These are phyloP conservation scores for Cactoblastis cactorum DNA, from an alignment of 2,888 invertebrate genomes.

Conservation along the genomic window DNA sequence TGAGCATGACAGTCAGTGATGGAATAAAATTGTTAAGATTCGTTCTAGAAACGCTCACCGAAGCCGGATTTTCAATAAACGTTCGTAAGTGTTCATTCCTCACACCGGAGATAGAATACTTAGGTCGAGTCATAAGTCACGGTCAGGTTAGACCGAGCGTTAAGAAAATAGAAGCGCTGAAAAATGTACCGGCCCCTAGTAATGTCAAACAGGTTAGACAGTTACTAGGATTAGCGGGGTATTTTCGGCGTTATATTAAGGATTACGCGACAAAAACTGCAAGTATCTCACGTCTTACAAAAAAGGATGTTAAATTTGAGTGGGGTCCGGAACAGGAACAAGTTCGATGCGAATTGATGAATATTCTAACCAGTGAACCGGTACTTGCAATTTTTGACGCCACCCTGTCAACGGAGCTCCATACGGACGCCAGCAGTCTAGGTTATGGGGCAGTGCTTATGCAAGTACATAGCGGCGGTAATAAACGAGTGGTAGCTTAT, in stretches of 20 bases:
- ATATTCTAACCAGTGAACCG: background rate
- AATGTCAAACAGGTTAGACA: background rate
- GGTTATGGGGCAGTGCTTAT: background rate
- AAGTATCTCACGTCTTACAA: background rate
- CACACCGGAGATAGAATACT: background rate
- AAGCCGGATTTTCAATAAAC: background rate
- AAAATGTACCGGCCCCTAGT: background rate
- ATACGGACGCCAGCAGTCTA: background rate
- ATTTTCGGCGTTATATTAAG: background rate
- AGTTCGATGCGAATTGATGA: background rate
- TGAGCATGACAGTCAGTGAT: background rate
- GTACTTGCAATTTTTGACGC: background rate
- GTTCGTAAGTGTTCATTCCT: background rate
- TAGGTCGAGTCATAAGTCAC: background rate
- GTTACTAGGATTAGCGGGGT: background rate
- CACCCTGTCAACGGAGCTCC: background rate
- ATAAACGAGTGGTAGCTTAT: background rate
- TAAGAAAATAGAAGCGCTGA: background rate
- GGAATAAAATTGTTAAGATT: background rate
- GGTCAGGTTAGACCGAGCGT: background rate
- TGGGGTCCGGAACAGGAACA: background rate
- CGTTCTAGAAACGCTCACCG: background rate
- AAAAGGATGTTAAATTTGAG: background rate
- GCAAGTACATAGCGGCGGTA: background rate
- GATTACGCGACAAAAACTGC: background rate